phyloP scores from a whole-genome alignment of 2,797 vertebrate species.

The Rhabdomys pumilio region DNA sequence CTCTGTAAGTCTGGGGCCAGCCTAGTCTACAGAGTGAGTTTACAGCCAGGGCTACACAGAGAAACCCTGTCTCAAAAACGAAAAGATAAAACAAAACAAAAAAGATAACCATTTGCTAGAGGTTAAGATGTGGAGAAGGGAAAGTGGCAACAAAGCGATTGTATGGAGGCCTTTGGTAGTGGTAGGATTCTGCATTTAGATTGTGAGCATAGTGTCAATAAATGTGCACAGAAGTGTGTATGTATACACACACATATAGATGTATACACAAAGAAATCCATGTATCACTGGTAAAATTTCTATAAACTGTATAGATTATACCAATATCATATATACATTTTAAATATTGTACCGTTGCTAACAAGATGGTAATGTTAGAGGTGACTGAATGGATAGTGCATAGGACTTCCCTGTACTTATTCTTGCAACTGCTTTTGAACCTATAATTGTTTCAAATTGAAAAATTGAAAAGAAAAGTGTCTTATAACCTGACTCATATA shows the following conservation, averaged over 20 bases:
- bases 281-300: neutral
- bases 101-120: conserved; percentile 19
- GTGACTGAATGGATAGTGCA: neutral
- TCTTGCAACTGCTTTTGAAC: conserved; percentile 48
- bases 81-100: neutral
- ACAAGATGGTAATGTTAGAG: neutral
- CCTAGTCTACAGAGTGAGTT: neutral
- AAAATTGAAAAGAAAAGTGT: conserved; percentile 54
- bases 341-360: conserved; percentile 37
- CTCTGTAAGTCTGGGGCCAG: neutral
- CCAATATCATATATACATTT: neutral
- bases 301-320: conserved; percentile 23
- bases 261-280: neutral
- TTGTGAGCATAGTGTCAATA: neutral
- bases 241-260: neutral
- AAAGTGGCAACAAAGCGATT: neutral
- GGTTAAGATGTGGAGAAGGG: neutral
- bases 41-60: neutral
- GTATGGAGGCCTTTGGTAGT: neutral
- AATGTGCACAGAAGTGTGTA: neutral
- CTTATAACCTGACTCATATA: neutral
- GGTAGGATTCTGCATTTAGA: conserved; percentile 6
- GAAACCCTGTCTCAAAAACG: neutral
- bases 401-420: conserved; percentile 12
- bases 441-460: conserved; percentile 31